These are phyloP conservation scores for Rhineura floridana DNA, from an alignment of 2,113 vertebrate genomes.

Conservation along the genomic window DNA sequence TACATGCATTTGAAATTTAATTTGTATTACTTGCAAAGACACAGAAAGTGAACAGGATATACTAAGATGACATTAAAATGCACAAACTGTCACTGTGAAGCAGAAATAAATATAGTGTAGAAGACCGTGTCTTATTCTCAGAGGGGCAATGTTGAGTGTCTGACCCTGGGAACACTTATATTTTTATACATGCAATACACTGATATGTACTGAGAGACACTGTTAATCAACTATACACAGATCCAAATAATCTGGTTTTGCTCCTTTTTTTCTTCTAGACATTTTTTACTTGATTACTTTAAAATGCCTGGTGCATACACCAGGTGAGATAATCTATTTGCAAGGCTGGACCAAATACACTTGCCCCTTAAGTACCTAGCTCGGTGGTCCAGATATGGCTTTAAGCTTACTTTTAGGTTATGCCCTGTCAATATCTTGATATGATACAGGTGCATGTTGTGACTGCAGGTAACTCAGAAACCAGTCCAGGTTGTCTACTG, in stretches of 20 bases:
- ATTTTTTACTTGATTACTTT: neutral
- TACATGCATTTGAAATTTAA: neutral
- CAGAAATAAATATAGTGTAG: slow-evolving; percentile 13
- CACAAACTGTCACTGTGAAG: slow-evolving; percentile 7
- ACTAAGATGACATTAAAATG: slow-evolving; percentile 30
- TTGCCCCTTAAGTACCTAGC: neutral
- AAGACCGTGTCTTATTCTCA: neutral
- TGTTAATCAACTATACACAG: neutral
- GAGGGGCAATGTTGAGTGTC: neutral
- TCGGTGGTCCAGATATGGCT: neutral
- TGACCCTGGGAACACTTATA: neutral
- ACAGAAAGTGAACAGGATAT: neutral
- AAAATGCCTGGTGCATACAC: neutral
- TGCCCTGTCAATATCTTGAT: neutral
- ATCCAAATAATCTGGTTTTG: neutral
- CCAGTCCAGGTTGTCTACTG: neutral
- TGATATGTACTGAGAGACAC: neutral
- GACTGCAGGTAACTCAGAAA: neutral
- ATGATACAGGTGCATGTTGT: neutral
- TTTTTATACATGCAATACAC: too few species aligned
- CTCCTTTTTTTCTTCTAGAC: too few species aligned
- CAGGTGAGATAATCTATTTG: neutral
- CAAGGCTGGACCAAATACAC: neutral
- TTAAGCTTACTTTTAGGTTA: neutral
- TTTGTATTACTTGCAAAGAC: slow-evolving; percentile 10